Evolutionary conservation across 1,140 invertebrate genomes (phyloP).

Genomic region (Heliconius hewitsoni): DNA sequence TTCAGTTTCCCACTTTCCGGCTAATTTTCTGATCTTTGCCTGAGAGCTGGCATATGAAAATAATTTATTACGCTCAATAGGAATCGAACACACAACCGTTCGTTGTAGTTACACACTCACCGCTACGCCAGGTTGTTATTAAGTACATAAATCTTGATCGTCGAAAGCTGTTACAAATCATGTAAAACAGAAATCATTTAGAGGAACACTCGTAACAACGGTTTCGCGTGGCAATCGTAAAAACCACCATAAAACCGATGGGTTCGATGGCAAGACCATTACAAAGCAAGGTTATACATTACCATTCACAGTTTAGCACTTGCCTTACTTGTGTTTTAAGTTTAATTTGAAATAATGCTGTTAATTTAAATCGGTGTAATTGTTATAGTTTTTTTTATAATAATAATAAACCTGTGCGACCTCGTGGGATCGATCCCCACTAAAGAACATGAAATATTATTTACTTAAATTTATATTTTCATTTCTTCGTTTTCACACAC

Average conservation of each 20-base stretch:
- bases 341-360: background rate
- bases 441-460: no score
- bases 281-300: constrained; percentile 39
- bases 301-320: constrained; percentile 33
- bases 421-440: no score
- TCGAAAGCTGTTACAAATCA: constrained; percentile 9
- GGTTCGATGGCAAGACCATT: constrained; percentile 38
- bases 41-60: no score
- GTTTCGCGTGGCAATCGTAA: constrained; percentile 48
- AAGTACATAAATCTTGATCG: constrained; percentile 8
- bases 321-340: background rate
- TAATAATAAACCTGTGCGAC: no score
- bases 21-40: no score
- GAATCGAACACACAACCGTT: no score
- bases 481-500: no score
- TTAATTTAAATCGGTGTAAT: background rate
- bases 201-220: constrained; percentile 4
- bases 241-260: constrained; percentile 52
- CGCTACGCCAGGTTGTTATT: background rate
- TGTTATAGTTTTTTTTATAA: background rate
- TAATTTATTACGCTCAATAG: no score
- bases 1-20: no score
- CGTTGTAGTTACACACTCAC: no score
- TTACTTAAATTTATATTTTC: no score
- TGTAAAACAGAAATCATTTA: constrained; percentile 17